A percentile compares a stretch with the other conserved stretches of the same genome.
These are phyloP conservation scores for Torymus aiolomorphi DNA, from an alignment of 2,888 invertebrate genomes.

Conservation along the genomic window DNA sequence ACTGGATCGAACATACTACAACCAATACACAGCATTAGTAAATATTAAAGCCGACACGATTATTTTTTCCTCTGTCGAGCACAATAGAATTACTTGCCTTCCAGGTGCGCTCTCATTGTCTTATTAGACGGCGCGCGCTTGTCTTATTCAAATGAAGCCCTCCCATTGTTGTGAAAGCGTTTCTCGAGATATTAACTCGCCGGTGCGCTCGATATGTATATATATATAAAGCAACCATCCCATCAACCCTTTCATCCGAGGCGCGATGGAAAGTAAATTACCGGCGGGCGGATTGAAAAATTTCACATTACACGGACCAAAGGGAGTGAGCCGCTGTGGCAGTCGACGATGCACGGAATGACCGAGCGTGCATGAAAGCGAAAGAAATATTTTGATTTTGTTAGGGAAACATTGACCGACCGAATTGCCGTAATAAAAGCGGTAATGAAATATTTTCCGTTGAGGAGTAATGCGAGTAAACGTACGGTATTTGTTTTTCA, in stretches of 20 bases:
- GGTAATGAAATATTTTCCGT: no score
- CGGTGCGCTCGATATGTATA: slow-evolving; percentile 20
- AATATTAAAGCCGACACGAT: slow-evolving; percentile 9
- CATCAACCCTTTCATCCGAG: slow-evolving; percentile 34
- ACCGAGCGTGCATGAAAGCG: not conserved
- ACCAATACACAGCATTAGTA: not conserved
- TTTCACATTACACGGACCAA: slow-evolving; percentile 5
- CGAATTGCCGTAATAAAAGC: no score
- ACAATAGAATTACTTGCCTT: slow-evolving; percentile 47
- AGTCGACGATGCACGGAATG: not conserved
- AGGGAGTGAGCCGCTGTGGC: not conserved
- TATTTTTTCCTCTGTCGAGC: slow-evolving; percentile 16
- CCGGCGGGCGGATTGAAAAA: not conserved
- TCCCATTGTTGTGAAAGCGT: slow-evolving; percentile 41
- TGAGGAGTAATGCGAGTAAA: no score
- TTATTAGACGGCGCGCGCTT: slow-evolving; percentile 34
- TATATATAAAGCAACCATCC: not conserved
- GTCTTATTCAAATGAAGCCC: slow-evolving; percentile 47
- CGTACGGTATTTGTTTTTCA: no score
- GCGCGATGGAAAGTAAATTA: slow-evolving; percentile 40
- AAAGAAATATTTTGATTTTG: not conserved
- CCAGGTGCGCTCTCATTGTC: slow-evolving; percentile 40
- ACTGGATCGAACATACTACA: no score
- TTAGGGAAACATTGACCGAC: no score
- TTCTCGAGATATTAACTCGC: slow-evolving; percentile 41